Conservation (phyloP, 2,113 vertebrate genomes). For the Saccopteryx bilineata region DNA sequence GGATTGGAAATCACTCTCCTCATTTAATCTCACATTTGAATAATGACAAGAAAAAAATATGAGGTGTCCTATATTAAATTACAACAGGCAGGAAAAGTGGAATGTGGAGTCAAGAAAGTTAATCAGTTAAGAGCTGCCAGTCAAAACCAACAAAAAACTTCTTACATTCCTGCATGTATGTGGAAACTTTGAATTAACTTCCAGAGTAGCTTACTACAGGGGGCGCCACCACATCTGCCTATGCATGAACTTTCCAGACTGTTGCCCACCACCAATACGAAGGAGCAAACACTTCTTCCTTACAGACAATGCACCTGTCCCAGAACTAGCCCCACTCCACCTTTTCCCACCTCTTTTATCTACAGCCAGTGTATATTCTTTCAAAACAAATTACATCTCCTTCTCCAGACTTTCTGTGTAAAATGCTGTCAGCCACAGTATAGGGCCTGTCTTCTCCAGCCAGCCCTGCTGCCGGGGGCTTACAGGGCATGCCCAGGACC, state of each 20-base stretch:
- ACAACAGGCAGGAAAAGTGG: neutral
- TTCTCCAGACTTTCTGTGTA: neutral
- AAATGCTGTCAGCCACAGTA: neutral
- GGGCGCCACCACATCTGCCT: neutral
- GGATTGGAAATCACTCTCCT: neutral
- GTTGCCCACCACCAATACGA: neutral
- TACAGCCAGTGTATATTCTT: no score
- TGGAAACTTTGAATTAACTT: neutral
- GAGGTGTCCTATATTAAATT: neutral
- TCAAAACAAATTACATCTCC: neutral
- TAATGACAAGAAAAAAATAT: neutral
- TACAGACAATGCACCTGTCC: neutral
- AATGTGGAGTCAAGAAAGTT: neutral
- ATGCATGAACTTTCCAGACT: neutral
- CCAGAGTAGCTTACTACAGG: neutral
- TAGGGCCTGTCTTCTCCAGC: neutral
- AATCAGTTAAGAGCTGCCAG: neutral
- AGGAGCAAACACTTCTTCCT: neutral
- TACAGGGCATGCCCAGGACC: neutral
- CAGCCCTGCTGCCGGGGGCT: neutral
- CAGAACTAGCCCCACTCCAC: neutral
- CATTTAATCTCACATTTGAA: neutral
- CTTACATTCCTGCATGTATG: neutral
- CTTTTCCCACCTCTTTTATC: neutral
- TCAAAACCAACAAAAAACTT: neutral